Evolutionary conservation across 2,888 invertebrate genomes (phyloP).

Genomic region (Chymomyza caudatula): DNA sequence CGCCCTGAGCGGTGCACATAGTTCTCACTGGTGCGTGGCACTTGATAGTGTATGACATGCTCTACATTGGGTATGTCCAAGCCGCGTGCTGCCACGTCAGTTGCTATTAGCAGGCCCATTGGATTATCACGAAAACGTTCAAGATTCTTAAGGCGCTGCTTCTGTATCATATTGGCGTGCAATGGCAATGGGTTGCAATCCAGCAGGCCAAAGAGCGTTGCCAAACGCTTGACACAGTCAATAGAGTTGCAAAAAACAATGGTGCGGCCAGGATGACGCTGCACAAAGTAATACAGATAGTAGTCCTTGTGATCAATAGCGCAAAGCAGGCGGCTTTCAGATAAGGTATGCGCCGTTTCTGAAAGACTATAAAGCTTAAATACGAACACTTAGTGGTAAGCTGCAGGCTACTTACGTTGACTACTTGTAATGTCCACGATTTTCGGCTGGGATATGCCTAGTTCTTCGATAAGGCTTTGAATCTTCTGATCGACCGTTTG

Average conservation of each 20-base stretch:
- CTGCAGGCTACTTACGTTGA: slow-evolving; percentile 79
- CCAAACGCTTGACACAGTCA: slow-evolving; percentile 90
- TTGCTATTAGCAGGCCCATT: slow-evolving; percentile 89
- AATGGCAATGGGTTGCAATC: slow-evolving; percentile 87
- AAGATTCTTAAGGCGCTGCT: slow-evolving; percentile 94
- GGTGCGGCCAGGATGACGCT: slow-evolving; percentile 91
- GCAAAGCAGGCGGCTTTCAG: slow-evolving; percentile 90
- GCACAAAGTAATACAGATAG: slow-evolving; percentile 93
- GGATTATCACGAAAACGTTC: slow-evolving; percentile 89
- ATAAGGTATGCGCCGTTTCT: slow-evolving; percentile 90
- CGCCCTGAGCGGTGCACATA: slow-evolving; percentile 98
- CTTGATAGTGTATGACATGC: slow-evolving; percentile 98
- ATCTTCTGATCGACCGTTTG: slow-evolving; percentile 87
- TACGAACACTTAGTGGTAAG: neutral
- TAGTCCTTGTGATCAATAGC: slow-evolving; percentile 91
- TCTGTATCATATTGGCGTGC: slow-evolving; percentile 95
- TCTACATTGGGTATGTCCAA: slow-evolving; percentile 95
- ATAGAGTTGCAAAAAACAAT: slow-evolving; percentile 97
- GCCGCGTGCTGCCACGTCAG: slow-evolving; percentile 98
- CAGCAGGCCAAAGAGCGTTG: slow-evolving; percentile 84
- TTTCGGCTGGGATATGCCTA: slow-evolving; percentile 93
- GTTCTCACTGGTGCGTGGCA: slow-evolving; percentile 95
- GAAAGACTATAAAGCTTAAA: slow-evolving; percentile 11
- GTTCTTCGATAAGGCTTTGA: slow-evolving; percentile 85
- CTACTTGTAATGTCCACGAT: slow-evolving; percentile 93